Evolutionary conservation across 2,797 vertebrate species (phyloP), one percentile per base, ranked within the genome.

Genomic region (Oreochromis grahami): DNA sequence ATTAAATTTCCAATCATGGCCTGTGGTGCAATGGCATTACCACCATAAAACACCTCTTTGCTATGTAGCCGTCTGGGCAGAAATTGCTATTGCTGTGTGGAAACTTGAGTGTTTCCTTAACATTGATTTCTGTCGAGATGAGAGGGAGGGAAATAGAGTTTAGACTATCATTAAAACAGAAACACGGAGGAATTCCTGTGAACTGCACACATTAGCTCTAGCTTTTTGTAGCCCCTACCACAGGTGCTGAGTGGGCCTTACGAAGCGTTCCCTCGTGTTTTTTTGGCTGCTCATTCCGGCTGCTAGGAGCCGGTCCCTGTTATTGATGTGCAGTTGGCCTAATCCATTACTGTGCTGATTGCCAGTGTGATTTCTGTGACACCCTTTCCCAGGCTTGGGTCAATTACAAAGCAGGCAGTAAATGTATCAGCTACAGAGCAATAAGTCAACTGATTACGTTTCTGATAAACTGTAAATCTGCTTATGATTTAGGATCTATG

Each of bases 1-100:
- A 96, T 95, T 96, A 95, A 93, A 96, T 95, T 94, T 95, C 93
- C 95, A 96, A 95, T 96, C 95, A 95, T 93, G 90, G 92, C 93
- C 92, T 81, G 84, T 77, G 88, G 93, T 91, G 92, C 89, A 84
- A 29, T 81, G 91, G 91, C 93, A 92, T 94, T 93, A 93, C 86
- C 88, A 63, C 92, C 92, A 92, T 95, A 95, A 95, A 96, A 94
- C 93, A 95, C 93, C 89, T 92, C 90, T 92, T 88, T 55, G 86
- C 92, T 68, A 76, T 91, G 91, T 83, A 89, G 90, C 84, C 56
- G 58, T 93, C 90, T 86, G 76, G 90, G 86, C 83, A 92, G 88
- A 93, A 94, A 95, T 95, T 92, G 92, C 94, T 88, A 81, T 88
- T 89, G 92, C 93, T 88, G 15, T 52, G 90, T 86, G 88, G 90